Base-by-base conservation (phyloP, 2,797 vertebrate species). In the Discoglossus pictus region DNA sequence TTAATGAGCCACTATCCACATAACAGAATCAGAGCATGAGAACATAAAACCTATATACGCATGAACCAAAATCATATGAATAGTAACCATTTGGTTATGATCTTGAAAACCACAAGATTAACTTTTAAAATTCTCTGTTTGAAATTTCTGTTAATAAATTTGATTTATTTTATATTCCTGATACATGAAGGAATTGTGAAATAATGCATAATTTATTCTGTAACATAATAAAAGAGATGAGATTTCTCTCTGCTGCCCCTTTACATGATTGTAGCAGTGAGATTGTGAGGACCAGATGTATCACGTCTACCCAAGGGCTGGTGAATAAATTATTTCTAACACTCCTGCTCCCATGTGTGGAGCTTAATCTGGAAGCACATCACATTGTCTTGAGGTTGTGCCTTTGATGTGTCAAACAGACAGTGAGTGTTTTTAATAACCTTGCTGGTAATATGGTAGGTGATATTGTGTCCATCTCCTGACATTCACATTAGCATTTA, bases 251-350 rank as follows among this genome's bases (percentile, higher is more conserved):
- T 34, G 34, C 12, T 21, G 10, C 21, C 11, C 34, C 24, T 27
- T 25, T 47, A 38, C 38, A 7, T 40, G 7, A n/a, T 31, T 46
- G 47, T 23, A 47, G 27, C 38, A 21, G 18, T 17, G 15, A 54
- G 18, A 61, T 38, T 35, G 52, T 17, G 40, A 62, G 47, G 36
- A 31, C 40, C 59, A 69, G 66, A 69, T 69, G 59, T 40, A 62
- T 62, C 38, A 21, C 20, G 58, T 55, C 39, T 69, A 54, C 66
- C 66, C 59, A 61, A 62, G 58, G 59, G 66, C 59, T 61, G 23
- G 21, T 55, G 59, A 69, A 62, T 54, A 62, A 61, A 69, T 69
- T 60, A 61, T 54, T 62, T 68, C 56, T 68, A 16, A 25, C 50
- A 55, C 58, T 47, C 13, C 34, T 40, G 50, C 15, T 69, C 66